A percentile compares a stretch with the other conserved stretches of the same genome.
Evolutionary conservation across 2,888 invertebrate genomes (phyloP).

Genomic region (Tetheella fluctuosa): DNA sequence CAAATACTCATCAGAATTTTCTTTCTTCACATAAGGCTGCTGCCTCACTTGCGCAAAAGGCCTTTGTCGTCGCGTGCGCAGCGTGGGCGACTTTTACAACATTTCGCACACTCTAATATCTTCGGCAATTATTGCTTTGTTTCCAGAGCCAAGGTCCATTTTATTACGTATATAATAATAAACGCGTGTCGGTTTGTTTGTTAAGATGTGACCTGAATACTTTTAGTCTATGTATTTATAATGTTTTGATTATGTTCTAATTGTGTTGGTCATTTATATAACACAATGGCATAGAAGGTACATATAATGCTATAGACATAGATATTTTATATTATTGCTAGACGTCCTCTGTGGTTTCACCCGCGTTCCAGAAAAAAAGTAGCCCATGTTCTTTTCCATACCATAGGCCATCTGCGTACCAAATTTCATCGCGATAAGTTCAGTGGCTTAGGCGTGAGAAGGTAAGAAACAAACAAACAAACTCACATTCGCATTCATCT

Average conservation of each 20-base stretch:
- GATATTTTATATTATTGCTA: no score
- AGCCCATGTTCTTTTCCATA: no score
- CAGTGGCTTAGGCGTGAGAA: no score
- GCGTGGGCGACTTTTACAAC: slow-evolving; percentile 1
- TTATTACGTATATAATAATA: slow-evolving; percentile 4
- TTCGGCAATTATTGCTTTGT: slow-evolving; percentile 43
- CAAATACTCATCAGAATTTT: no score
- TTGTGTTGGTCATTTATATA: background rate
- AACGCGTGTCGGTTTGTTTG: slow-evolving; percentile 7
- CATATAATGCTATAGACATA: no score
- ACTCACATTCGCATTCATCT: no score
- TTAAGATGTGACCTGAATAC: slow-evolving; percentile 10
- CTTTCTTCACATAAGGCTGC: background rate
- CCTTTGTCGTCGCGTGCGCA: background rate
- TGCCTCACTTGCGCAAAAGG: slow-evolving; percentile 1
- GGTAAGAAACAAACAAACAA: no score
- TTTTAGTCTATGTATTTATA: background rate
- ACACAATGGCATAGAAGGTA: background rate
- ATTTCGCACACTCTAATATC: slow-evolving; percentile 26
- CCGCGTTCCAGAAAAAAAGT: no score
- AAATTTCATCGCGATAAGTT: no score
- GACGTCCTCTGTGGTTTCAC: no score
- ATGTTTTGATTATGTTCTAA: background rate
- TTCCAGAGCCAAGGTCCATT: slow-evolving; percentile 36
- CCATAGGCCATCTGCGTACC: no score